Percentiles rank a stretch among this genome's conserved stretches.
These are phyloP conservation scores for Drosophila putrida DNA, from an alignment of 2,888 invertebrate genomes.

Conservation along the genomic window DNA sequence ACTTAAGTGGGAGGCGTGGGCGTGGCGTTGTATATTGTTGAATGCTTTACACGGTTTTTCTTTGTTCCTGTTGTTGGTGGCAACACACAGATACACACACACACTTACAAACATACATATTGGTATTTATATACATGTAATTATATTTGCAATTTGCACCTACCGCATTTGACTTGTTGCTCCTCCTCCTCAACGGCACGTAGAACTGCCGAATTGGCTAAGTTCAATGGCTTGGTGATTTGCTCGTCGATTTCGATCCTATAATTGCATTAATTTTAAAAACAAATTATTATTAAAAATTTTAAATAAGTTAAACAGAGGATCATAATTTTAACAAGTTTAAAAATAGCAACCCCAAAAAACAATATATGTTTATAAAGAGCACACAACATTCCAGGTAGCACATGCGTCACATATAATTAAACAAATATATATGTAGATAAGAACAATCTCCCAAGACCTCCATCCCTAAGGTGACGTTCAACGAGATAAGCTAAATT, in stretches of 20 bases:
- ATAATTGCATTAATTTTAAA: neutral
- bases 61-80: constrained; percentile 20
- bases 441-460: constrained; percentile 15
- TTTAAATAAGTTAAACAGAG: neutral
- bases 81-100: constrained; percentile 20
- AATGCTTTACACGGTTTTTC: constrained; percentile 47
- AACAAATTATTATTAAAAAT: neutral
- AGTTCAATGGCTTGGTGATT: constrained; percentile 89
- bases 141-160: constrained; percentile 84
- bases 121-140: neutral
- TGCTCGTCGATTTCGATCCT: constrained; percentile 93
- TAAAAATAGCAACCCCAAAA: too few relatives aligned
- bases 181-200: constrained; percentile 95
- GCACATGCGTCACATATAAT: neutral
- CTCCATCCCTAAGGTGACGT: neutral
- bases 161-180: constrained; percentile 87
- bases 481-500: constrained; percentile 16
- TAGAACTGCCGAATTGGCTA: constrained; percentile 94
- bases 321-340: too few relatives aligned
- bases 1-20: constrained; percentile 27
- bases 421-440: constrained; percentile 6
- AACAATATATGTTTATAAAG: neutral
- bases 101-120: constrained; percentile 7
- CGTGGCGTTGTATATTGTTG: constrained; percentile 43
- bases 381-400: neutral